A percentile compares a stretch with the other conserved stretches of the same genome.
Conservation (phyloP, 2,113 vertebrate genomes). For the Gambusia holbrooki region DNA sequence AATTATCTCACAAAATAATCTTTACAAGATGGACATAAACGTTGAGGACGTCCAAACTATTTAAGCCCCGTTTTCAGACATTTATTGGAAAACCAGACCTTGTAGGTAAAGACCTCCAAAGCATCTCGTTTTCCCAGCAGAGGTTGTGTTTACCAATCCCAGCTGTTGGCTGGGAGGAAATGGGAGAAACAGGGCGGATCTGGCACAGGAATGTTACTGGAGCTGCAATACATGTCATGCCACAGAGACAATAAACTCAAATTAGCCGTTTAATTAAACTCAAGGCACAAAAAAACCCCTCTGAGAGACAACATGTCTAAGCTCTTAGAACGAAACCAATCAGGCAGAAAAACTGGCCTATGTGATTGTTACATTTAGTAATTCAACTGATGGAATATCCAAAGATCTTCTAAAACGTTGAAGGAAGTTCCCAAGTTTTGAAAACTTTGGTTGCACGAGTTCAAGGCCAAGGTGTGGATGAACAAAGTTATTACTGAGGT, state of each 20-base stretch:
- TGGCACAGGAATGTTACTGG: too few species aligned
- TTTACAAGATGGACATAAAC: not conserved
- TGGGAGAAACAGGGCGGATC: not conserved
- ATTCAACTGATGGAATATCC: not conserved
- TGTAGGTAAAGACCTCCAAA: not conserved
- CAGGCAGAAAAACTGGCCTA: not conserved
- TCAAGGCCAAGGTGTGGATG: too few species aligned
- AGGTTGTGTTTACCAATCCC: not conserved
- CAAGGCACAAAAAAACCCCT: not conserved
- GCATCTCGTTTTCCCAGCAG: not conserved
- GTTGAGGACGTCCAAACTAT: not conserved
- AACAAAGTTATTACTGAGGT: too few species aligned
- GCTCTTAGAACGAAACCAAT: not conserved
- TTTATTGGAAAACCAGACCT: not conserved
- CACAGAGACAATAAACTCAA: not conserved
- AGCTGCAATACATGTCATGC: too few species aligned
- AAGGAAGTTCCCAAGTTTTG: not conserved
- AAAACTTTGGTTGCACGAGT: not conserved
- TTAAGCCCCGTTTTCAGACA: not conserved
- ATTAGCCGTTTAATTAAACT: not conserved
- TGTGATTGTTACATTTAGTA: not conserved
- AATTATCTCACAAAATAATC: not conserved
- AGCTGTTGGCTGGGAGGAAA: too few species aligned
- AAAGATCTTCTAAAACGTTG: not conserved
- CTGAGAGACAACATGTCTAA: not conserved